Evolutionary conservation across 2,113 vertebrate genomes (phyloP).

Genomic region (Gila orcuttii): DNA sequence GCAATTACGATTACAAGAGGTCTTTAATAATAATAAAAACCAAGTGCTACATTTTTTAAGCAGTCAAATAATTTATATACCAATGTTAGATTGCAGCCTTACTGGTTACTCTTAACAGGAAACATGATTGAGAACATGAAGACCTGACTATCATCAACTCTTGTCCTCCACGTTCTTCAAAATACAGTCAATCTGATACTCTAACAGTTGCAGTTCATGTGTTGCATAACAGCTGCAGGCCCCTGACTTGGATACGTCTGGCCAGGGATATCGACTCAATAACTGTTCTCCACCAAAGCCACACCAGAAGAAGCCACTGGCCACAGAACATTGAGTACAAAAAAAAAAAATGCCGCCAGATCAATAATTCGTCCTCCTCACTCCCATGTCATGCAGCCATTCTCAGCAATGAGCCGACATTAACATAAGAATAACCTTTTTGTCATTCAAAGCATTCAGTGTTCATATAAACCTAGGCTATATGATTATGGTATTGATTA

Average conservation of each 20-base stretch:
- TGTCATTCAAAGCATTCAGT: not conserved
- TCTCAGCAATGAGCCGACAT: not conserved
- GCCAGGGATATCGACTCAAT: conserved; percentile 24
- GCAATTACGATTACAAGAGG: not conserved
- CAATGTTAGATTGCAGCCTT: not conserved
- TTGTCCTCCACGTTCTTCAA: not conserved
- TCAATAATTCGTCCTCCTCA: conserved; percentile 29
- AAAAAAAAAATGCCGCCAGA: conserved; percentile 37
- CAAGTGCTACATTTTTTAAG: not conserved
- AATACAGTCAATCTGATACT: conserved; percentile 16
- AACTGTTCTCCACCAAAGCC: conserved; percentile 36
- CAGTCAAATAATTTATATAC: not conserved
- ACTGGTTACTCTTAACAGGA: not conserved
- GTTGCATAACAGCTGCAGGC: conserved; percentile 33
- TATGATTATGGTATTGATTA: not conserved
- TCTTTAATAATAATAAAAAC: not conserved
- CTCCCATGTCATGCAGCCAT: not conserved
- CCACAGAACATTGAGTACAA: conserved; percentile 37
- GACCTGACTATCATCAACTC: not conserved
- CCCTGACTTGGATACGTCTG: conserved; percentile 17
- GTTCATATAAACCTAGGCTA: not conserved
- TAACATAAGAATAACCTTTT: not conserved
- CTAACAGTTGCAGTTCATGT: conserved; percentile 20
- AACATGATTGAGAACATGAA: not conserved
- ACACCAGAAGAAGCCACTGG: conserved; percentile 18